Evolutionary conservation across 2,797 vertebrate genomes (phyloP).

Genomic region (Mionectes olivaceus): DNA sequence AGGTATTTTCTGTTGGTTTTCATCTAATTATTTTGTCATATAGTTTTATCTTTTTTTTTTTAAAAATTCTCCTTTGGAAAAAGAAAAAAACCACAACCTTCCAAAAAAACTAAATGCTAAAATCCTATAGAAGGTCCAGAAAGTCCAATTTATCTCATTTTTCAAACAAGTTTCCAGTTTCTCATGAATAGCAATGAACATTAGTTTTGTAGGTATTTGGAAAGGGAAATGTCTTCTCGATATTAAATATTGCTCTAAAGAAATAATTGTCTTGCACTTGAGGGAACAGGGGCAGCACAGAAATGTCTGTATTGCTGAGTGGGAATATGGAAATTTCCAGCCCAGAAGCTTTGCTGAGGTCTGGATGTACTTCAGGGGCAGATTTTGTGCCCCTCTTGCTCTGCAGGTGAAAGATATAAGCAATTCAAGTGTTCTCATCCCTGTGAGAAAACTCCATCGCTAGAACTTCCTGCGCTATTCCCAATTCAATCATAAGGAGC

Average conservation of each 20-base stretch:
- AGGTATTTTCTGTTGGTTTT: neutral
- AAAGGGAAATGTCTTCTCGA: neutral
- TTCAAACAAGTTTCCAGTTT: neutral
- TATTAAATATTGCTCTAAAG: neutral
- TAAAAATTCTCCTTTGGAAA: neutral
- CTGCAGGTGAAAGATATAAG: neutral
- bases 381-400: neutral
- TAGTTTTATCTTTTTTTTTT: neutral
- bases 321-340: neutral
- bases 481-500: neutral
- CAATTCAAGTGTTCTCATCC: neutral
- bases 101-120: neutral
- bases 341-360: neutral
- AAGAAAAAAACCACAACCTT: neutral
- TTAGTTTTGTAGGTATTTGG: neutral
- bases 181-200: neutral
- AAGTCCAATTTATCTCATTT: neutral
- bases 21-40: neutral
- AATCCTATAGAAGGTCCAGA: neutral
- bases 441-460: neutral
- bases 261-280: neutral
- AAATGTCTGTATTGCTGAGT: neutral
- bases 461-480: neutral
- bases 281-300: neutral
- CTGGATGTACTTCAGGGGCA: neutral